Evolutionary conservation across 1,140 invertebrate genomes (phyloP).

Genomic region (Tetramorium alpestre): DNA sequence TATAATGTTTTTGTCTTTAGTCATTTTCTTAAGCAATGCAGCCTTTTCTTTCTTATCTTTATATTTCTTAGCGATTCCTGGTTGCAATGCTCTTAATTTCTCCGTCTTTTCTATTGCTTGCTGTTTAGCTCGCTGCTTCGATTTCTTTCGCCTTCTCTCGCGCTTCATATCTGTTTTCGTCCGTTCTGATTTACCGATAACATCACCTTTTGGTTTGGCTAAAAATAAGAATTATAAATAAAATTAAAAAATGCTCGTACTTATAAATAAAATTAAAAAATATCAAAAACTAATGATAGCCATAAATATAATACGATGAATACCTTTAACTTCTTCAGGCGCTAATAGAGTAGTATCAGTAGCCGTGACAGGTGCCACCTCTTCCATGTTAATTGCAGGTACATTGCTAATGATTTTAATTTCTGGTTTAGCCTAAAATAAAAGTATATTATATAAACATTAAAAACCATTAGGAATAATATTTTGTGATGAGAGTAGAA

Average conservation of each 20-base stretch:
- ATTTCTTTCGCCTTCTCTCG: slow-evolving; percentile 95
- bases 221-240: slow-evolving; percentile 70
- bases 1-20: slow-evolving; percentile 88
- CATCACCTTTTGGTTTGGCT: slow-evolving; percentile 91
- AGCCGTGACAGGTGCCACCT: slow-evolving; percentile 95
- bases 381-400: slow-evolving; percentile 97
- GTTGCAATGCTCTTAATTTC: slow-evolving; percentile 78
- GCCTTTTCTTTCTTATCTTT: slow-evolving; percentile 87
- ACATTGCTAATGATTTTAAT: slow-evolving; percentile 96
- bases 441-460: slow-evolving; percentile 41
- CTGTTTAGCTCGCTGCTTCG: slow-evolving; percentile 88
- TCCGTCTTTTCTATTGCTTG: slow-evolving; percentile 86
- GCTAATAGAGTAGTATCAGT: slow-evolving; percentile 95
- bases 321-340: slow-evolving; percentile 96
- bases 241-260: background rate
- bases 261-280: slow-evolving; percentile 2
- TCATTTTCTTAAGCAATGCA: slow-evolving; percentile 87
- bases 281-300: background rate
- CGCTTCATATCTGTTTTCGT: slow-evolving; percentile 95
- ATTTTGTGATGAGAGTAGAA: background rate
- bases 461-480: background rate
- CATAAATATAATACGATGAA: slow-evolving; percentile 24
- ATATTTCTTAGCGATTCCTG: slow-evolving; percentile 87
- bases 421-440: slow-evolving; percentile 91
- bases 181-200: slow-evolving; percentile 93